A percentile compares a stretch with the other conserved stretches of the same genome.
Conservation (phyloP, 2,888 invertebrate species). For the Elysia crispata region DNA sequence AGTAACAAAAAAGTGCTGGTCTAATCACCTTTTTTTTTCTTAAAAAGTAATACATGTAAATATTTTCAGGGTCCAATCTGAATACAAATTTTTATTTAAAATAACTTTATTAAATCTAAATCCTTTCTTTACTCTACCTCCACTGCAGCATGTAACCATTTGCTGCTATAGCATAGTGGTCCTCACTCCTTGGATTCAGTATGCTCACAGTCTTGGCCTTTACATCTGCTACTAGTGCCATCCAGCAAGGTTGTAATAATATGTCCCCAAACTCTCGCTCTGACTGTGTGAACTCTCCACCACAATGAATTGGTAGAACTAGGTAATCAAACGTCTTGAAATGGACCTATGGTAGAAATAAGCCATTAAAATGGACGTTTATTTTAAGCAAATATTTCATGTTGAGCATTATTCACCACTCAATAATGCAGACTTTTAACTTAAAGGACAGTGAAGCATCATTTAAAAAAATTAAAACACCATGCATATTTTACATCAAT, state of each 20-base stretch:
- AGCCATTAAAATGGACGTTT: no score
- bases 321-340: slow-evolving; percentile 48
- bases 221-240: slow-evolving; percentile 46
- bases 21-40: no score
- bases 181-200: slow-evolving; percentile 43
- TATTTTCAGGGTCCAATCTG: no score
- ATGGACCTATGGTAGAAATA: slow-evolving; percentile 32
- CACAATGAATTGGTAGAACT: slow-evolving; percentile 46
- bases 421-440: no score
- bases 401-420: no score
- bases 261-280: slow-evolving; percentile 25
- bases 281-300: slow-evolving; percentile 32
- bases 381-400: no score
- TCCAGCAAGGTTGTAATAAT: slow-evolving; percentile 32
- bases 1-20: no score
- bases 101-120: no score
- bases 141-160: slow-evolving; percentile 48
- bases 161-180: slow-evolving; percentile 45
- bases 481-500: no score
- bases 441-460: no score
- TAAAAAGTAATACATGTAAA: no score
- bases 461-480: background rate
- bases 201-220: slow-evolving; percentile 33
- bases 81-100: no score
- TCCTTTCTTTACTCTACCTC: slow-evolving; percentile 25